Evolutionary conservation across 2,888 invertebrate species (phyloP).

Genomic region (Priapulus caudatus): DNA sequence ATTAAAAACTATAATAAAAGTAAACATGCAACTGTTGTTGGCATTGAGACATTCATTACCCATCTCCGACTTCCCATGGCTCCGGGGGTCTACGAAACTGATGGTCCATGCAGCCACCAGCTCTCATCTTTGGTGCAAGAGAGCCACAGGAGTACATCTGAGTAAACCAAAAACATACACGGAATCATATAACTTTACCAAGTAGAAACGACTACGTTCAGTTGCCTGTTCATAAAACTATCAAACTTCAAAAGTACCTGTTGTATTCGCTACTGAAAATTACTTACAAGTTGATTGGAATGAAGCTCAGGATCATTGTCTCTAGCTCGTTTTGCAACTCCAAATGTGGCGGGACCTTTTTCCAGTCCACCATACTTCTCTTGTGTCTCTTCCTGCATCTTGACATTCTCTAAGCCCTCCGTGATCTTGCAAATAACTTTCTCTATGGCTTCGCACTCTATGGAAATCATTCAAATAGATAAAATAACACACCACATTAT

Average conservation of each 20-base stretch:
- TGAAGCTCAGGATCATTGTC: conserved; percentile 43
- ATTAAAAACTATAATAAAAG: conserved; percentile 7
- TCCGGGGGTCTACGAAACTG: conserved; percentile 42
- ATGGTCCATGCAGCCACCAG: conserved; percentile 40
- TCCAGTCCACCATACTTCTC: conserved; percentile 38
- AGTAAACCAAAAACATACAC: conserved; percentile 17
- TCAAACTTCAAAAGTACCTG: conserved; percentile 1
- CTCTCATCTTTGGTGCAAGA: conserved; percentile 44
- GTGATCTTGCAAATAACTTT: conserved; percentile 36
- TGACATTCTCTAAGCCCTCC: conserved; percentile 39
- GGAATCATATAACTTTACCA: background rate
- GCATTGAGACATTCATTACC: conserved; percentile 38
- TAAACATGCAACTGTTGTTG: no score
- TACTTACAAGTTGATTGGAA: conserved; percentile 37
- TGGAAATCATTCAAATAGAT: no score
- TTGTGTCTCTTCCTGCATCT: conserved; percentile 38
- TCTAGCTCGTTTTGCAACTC: conserved; percentile 40
- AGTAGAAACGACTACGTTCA: conserved; percentile 11
- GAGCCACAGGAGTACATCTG: conserved; percentile 47
- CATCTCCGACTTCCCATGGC: conserved; percentile 47
- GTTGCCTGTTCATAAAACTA: conserved; percentile 7
- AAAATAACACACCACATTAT: no score
- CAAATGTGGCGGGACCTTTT: conserved; percentile 39
- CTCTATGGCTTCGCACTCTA: conserved; percentile 34
- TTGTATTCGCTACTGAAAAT: conserved; percentile 6